Evolutionary conservation across 2,797 vertebrate species (phyloP), one percentile per base, ranked within the genome.

Genomic region (Mycteria americana): DNA sequence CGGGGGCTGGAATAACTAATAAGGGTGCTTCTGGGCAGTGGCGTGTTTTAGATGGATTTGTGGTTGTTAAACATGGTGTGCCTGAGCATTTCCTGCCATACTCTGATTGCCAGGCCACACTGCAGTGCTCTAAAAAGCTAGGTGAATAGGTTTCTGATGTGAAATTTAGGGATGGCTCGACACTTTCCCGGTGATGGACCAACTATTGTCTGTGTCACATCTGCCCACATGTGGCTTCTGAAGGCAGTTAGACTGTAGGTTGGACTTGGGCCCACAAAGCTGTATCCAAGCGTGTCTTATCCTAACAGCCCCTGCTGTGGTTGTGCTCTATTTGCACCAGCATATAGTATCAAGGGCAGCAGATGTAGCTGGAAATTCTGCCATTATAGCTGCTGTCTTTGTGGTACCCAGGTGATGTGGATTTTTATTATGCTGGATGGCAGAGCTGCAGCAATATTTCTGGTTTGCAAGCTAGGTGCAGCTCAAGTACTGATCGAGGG

Each of bases 181-280:
- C 5, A 7, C 27, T 60, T 56, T 14, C 11, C 23, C 8, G 3
- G 14, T 48, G 28, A 6, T 39, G 51, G 28, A 17, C 16, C 51
- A 21, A 0, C 25, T 59, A 0, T 19, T 41, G 67, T 23, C 21
- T 62, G 30, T 24, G 19, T 84, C n/a, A 18, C 24, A 22, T 65
- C 60, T 84, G 51, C 65, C 39, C 4, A 5, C 22, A 2, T 1
- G 24, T 60, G 48, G 77, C 27, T 84, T 37, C n/a, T 51, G 18
- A 62, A 74, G 31, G 51, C 25, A 33, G 7, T 31, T 31, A 27
- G 28, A 8, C 37, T 33, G 37, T 30, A 39, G 65, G 6, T 8
- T 25, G 41, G 59, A 11, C 27, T 39, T 0, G 0, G 33, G 48
- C 25, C 41, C 0, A 0, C 30, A 51, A 54, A 67, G 48, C 72